Conservation (phyloP, 1,140 invertebrate genomes). For the Elymnias hypermnestra region DNA sequence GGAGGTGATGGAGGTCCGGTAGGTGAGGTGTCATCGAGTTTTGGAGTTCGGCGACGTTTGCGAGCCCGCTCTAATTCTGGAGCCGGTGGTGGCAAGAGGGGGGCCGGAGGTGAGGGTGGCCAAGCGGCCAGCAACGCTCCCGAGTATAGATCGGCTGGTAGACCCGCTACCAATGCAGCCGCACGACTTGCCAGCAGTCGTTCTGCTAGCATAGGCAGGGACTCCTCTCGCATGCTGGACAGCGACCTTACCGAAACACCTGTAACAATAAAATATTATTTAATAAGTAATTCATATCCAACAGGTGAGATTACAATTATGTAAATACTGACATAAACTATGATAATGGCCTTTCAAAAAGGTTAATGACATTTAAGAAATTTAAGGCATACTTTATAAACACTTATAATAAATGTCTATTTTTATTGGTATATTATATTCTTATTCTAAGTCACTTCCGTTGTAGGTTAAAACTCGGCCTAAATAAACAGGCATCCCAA, state of each 20-base stretch:
- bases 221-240: slow-evolving; percentile 69
- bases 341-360: too few species aligned
- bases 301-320: too few species aligned
- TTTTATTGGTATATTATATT: not conserved
- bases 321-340: too few species aligned
- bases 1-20: slow-evolving; percentile 61
- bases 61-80: slow-evolving; percentile 70
- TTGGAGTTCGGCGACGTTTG: slow-evolving; percentile 59
- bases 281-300: too few species aligned
- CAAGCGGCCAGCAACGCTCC: slow-evolving; percentile 66
- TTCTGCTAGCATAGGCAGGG: slow-evolving; percentile 66
- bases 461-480: slow-evolving; percentile 47
- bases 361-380: too few species aligned
- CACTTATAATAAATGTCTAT: too few species aligned
- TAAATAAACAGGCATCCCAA: slow-evolving; percentile 60
- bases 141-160: slow-evolving; percentile 69
- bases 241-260: slow-evolving; percentile 72
- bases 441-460: slow-evolving; percentile 54
- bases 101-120: slow-evolving; percentile 64
- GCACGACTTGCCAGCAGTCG: slow-evolving; percentile 65
- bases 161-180: slow-evolving; percentile 65
- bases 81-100: slow-evolving; percentile 56
- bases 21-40: slow-evolving; percentile 47
- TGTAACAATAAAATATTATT: too few species aligned
- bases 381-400: too few species aligned